Percentiles rank a stretch among this genome's conserved stretches.
phyloP scores from a whole-genome alignment of 1,140 invertebrate genomes.

The Nymphalis io region DNA sequence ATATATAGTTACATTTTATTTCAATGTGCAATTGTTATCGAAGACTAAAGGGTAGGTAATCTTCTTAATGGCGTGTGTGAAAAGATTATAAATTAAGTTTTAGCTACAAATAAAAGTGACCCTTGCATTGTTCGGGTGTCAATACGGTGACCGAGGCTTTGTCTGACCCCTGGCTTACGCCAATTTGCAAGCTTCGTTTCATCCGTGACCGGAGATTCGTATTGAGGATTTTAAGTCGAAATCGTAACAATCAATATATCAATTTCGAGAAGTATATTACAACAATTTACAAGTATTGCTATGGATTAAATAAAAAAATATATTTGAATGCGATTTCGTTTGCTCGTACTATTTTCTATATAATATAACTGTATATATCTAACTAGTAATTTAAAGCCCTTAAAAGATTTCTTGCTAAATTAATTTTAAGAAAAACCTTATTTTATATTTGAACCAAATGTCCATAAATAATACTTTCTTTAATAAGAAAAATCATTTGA shows the following conservation, averaged over 20 bases:
- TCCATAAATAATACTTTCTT: no score
- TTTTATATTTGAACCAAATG: no score
- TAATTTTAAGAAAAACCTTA: no score
- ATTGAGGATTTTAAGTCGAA: conserved; percentile 54
- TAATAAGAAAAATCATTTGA: no score
- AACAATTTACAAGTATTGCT: conserved; percentile 11
- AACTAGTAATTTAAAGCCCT: no score
- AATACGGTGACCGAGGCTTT: conserved; percentile 76
- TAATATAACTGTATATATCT: no score
- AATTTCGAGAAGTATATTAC: background rate
- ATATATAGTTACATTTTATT: conserved; percentile 46
- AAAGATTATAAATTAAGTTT: conserved; percentile 82
- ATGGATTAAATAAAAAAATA: no score
- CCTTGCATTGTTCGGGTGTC: conserved; percentile 75
- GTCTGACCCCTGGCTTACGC: conserved; percentile 70
- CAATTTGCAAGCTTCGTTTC: conserved; percentile 73
- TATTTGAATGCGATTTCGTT: no score
- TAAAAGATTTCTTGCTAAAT: no score
- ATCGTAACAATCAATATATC: conserved; percentile 25
- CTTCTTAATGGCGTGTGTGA: conserved; percentile 79
- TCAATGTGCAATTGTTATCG: conserved; percentile 73
- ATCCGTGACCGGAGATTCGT: conserved; percentile 57
- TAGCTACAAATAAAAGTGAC: conserved; percentile 80
- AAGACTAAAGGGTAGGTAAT: conserved; percentile 79
- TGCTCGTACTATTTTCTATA: no score